Evolutionary conservation across 1,140 invertebrate species (phyloP).

Genomic region (Popillia japonica): DNA sequence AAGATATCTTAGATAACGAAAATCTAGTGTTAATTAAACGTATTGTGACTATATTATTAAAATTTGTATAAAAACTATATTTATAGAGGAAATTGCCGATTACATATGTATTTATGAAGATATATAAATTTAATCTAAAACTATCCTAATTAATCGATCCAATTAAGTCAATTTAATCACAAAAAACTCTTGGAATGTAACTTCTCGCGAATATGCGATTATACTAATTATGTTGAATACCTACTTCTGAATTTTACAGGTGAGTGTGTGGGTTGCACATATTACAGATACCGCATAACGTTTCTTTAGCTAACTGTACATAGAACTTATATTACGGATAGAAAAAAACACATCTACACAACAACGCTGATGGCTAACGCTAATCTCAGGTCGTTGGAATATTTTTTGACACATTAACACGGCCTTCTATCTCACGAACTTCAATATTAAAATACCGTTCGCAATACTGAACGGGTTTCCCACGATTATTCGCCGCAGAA

Average conservation of each 20-base stretch:
- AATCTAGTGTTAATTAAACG: no score
- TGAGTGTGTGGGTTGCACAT: background rate
- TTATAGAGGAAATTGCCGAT: no score
- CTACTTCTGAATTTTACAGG: background rate
- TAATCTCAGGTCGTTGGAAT: background rate
- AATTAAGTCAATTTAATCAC: no score
- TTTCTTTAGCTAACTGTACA: constrained; percentile 10
- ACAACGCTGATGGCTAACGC: background rate
- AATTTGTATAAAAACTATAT: no score
- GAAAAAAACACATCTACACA: background rate
- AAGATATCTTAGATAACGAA: no score
- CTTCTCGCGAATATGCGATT: background rate
- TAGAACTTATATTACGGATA: background rate
- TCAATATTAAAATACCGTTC: constrained; percentile 1
- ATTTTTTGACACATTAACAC: constrained; percentile 15
- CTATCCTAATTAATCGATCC: no score
- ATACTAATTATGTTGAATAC: background rate
- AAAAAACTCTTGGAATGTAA: no score
- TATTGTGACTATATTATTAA: no score
- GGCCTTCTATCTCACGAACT: background rate
- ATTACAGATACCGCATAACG: background rate
- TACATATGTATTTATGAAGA: no score
- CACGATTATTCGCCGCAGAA: background rate
- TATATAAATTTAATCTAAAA: no score
- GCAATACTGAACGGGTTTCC: background rate